A percentile compares a stretch with the other conserved stretches of the same genome.
Evolutionary conservation across 2,113 vertebrate genomes (phyloP).

Genomic region (Struthio camelus): DNA sequence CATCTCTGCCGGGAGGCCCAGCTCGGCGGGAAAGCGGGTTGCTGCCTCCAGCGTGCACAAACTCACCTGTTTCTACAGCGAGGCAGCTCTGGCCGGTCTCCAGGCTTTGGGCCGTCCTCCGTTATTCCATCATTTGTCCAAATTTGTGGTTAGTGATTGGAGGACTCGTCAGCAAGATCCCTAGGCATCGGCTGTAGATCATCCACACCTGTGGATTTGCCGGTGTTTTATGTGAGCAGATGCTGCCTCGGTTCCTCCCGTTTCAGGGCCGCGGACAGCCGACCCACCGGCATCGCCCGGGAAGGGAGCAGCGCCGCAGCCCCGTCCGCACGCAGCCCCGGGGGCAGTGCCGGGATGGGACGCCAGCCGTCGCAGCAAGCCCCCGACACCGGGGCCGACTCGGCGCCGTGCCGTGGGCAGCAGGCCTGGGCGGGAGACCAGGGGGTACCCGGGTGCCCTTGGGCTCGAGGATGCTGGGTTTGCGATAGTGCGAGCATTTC

Average conservation of each 20-base stretch:
- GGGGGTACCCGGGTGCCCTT: not conserved
- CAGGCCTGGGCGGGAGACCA: too few relatives aligned
- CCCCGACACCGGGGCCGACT: too few relatives aligned
- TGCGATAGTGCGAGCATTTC: conserved; percentile 36
- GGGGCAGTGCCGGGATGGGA: too few relatives aligned
- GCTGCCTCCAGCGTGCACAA: not conserved
- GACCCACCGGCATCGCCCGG: rapidly evolving
- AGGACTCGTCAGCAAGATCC: rapidly evolving
- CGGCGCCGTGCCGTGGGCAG: too few relatives aligned
- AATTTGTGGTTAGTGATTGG: not conserved
- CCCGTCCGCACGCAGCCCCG: too few relatives aligned
- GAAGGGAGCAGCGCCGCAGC: not conserved
- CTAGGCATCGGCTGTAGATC: not conserved
- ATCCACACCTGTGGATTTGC: not conserved
- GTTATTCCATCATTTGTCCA: not conserved
- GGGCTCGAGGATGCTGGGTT: not conserved
- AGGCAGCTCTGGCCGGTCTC: not conserved
- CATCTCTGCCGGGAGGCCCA: too few relatives aligned
- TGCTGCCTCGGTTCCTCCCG: rapidly evolving
- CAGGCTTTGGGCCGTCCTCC: not conserved
- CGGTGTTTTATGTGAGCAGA: not conserved
- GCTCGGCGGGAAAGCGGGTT: too few relatives aligned
- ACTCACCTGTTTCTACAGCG: rapidly evolving
- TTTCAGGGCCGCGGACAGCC: not conserved
- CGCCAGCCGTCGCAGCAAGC: too few relatives aligned